Evolutionary conservation across 2,797 vertebrate species (phyloP).

Genomic region (Lepilemur septentrionalis): DNA sequence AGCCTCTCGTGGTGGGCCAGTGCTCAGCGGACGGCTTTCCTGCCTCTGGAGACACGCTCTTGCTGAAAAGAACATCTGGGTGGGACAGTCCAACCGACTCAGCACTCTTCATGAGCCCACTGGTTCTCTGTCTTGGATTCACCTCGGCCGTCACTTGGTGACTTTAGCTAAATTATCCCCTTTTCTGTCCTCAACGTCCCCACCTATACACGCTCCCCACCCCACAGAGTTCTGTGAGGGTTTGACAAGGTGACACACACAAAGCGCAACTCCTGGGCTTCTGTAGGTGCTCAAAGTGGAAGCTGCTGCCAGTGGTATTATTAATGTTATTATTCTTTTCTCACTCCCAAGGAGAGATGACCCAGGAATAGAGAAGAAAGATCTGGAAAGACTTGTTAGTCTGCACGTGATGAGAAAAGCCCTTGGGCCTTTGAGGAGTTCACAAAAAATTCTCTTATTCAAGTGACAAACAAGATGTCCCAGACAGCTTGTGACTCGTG

Average conservation of each 20-base stretch:
- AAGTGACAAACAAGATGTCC: neutral
- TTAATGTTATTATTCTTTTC: neutral
- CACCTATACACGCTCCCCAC: rapidly evolving
- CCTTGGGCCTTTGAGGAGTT: neutral
- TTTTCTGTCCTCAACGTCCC: neutral
- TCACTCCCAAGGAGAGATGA: neutral
- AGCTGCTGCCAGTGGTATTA: neutral
- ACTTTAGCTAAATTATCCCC: neutral
- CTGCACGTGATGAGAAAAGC: neutral
- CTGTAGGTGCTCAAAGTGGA: neutral
- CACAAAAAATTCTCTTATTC: neutral
- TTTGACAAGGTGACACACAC: neutral
- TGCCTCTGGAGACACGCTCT: neutral
- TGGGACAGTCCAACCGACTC: too few species aligned
- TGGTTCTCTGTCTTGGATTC: neutral
- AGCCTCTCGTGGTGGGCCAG: rapidly evolving
- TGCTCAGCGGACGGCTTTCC: rapidly evolving
- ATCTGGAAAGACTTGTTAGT: neutral
- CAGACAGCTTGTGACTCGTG: neutral
- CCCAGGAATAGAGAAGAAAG: neutral
- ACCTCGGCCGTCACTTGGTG: neutral
- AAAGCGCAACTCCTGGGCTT: neutral
- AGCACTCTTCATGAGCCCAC: neutral
- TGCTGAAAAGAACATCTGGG: neutral
- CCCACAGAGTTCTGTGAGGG: neutral